Percentiles rank a stretch among this genome's conserved stretches.
These are phyloP conservation scores for Prietella phreatophila DNA, from an alignment of 2,113 vertebrate genomes.

Conservation along the genomic window DNA sequence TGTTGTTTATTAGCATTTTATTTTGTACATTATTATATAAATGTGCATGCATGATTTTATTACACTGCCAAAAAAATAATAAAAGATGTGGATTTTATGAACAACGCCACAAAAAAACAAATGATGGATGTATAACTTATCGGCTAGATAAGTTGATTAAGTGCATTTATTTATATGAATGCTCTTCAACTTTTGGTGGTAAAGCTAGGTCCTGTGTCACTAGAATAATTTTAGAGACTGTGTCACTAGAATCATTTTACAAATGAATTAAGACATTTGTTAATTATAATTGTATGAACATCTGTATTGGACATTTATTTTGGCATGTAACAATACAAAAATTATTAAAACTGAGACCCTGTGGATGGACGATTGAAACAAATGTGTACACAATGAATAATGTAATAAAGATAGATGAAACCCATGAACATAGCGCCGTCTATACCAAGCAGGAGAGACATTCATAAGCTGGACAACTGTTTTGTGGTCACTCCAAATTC, in stretches of 20 bases:
- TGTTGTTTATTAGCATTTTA: not conserved
- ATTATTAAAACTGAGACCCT: not conserved
- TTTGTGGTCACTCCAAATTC: slow-evolving; percentile 76
- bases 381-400: not conserved
- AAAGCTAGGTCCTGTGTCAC: not conserved
- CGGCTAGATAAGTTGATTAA: not conserved
- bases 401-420: slow-evolving; percentile 36
- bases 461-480: slow-evolving; percentile 50
- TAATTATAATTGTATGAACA: not conserved
- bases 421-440: slow-evolving; percentile 36
- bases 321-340: not conserved
- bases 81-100: not conserved
- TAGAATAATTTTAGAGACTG: not conserved
- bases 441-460: slow-evolving; percentile 38
- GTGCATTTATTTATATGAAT: slow-evolving; percentile 9
- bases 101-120: not conserved
- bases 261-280: not conserved
- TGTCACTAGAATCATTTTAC: not conserved
- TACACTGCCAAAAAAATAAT: not conserved
- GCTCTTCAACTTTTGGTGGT: slow-evolving; percentile 16
- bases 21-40: not conserved
- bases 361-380: not conserved
- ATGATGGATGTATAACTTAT: not conserved
- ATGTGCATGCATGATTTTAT: not conserved
- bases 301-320: not conserved